Percentiles rank a stretch among this genome's conserved stretches.
These are phyloP conservation scores for Alces alces DNA, from an alignment of 2,113 vertebrate species.

Conservation along the genomic window DNA sequence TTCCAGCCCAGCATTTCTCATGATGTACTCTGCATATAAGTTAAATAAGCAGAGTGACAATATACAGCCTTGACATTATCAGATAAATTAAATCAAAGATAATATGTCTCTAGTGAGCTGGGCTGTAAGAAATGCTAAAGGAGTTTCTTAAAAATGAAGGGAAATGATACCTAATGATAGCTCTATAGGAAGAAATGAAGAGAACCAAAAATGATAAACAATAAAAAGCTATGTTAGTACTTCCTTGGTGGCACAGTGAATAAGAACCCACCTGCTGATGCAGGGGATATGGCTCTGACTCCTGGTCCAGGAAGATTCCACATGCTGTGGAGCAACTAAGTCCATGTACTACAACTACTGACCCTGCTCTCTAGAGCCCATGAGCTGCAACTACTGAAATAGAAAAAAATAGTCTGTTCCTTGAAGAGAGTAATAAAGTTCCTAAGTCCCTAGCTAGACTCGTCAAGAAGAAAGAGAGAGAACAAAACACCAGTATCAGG, in stretches of 20 bases:
- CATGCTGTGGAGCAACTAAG: not conserved
- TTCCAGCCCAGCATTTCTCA: not conserved
- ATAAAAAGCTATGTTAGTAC: not conserved
- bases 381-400: accelerated
- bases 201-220: not conserved
- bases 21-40: not conserved
- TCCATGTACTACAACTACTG: not conserved
- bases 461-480: not conserved
- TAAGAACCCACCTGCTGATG: not conserved
- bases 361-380: not conserved
- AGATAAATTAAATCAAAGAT: not conserved
- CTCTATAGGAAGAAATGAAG: not conserved
- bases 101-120: not conserved
- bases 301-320: not conserved
- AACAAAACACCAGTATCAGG: not conserved
- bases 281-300: not conserved
- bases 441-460: not conserved
- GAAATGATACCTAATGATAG: not conserved
- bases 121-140: not conserved
- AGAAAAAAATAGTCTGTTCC: not conserved
- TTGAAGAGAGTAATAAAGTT: not conserved
- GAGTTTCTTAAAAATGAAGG: not conserved
- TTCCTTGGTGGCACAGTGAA: not conserved
- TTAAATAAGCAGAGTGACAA: not conserved
- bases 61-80: not conserved